phyloP scores from a whole-genome alignment of 2,888 invertebrate species.

The Sylvicola cinctus region DNA sequence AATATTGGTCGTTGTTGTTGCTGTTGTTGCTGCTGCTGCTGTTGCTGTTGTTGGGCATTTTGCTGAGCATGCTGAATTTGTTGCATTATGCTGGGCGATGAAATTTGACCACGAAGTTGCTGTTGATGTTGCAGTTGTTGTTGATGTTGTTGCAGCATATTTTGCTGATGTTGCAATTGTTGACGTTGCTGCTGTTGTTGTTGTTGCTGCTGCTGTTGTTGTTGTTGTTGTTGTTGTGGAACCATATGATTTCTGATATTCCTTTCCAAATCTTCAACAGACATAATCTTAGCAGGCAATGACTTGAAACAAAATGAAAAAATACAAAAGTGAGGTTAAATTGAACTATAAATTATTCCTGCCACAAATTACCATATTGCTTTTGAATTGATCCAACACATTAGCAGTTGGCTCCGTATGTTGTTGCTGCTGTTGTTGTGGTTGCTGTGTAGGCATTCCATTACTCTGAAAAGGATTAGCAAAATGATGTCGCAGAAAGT shows the following conservation, averaged over 20 bases:
- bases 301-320: slow-evolving; percentile 10
- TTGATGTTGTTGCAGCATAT: slow-evolving; percentile 10
- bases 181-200: slow-evolving; percentile 10
- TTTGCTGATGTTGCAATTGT: slow-evolving; percentile 8
- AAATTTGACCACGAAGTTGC: neutral
- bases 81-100: neutral
- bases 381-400: neutral
- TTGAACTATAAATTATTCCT: neutral
- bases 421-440: neutral
- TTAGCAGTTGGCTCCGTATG: neutral
- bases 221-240: no score
- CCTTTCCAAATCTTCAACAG: slow-evolving; percentile 24
- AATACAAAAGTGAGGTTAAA: slow-evolving; percentile 9
- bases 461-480: slow-evolving; percentile 11
- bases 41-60: slow-evolving; percentile 8
- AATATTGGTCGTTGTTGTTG: slow-evolving; percentile 5
- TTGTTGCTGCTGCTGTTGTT: slow-evolving; percentile 10
- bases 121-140: no score
- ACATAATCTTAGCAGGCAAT: slow-evolving; percentile 18
- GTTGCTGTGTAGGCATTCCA: slow-evolving; percentile 1
- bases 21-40: slow-evolving; percentile 7
- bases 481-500: slow-evolving; percentile 17
- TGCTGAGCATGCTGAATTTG: slow-evolving; percentile 9
- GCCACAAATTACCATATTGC: neutral
- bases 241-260: slow-evolving; percentile 20